A percentile compares a stretch with the other conserved stretches of the same genome.
Conservation (phyloP, 2,113 vertebrate species). For the Datnioides undecimradiatus region DNA sequence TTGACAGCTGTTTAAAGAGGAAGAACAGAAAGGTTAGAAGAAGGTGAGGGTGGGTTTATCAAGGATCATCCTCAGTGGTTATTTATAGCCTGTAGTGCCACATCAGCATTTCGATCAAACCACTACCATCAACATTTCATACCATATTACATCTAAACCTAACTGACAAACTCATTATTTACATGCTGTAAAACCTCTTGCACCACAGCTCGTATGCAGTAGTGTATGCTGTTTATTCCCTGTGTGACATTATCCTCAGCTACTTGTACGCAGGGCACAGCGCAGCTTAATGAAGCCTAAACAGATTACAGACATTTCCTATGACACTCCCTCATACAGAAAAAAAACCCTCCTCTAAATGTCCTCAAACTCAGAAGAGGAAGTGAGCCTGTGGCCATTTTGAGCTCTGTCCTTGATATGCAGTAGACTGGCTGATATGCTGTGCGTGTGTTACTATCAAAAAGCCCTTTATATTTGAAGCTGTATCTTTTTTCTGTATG, state of each 20-base stretch:
- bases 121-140: neutral
- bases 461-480: constrained; percentile 16
- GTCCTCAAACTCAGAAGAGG: constrained; percentile 60
- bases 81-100: neutral
- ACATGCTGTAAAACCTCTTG: neutral
- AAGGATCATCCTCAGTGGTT: constrained; percentile 5
- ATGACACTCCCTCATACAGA: constrained; percentile 51
- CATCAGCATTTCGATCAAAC: neutral
- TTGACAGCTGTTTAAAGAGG: neutral
- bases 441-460: neutral
- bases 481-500: constrained; percentile 8
- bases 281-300: constrained; percentile 60
- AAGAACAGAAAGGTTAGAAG: neutral
- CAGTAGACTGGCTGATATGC: neutral
- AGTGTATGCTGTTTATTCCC: constrained; percentile 22
- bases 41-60: constrained; percentile 9
- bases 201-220: neutral
- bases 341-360: constrained; percentile 55
- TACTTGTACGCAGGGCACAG: constrained; percentile 25
- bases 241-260: constrained; percentile 34
- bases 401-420: constrained; percentile 43
- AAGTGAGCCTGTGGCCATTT: constrained; percentile 69
- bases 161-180: neutral
- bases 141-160: neutral
- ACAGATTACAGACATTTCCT: constrained; percentile 65